A percentile compares a stretch with the other conserved stretches of the same genome.
Conservation (phyloP, 2,113 vertebrate genomes). For the Murina feae region DNA sequence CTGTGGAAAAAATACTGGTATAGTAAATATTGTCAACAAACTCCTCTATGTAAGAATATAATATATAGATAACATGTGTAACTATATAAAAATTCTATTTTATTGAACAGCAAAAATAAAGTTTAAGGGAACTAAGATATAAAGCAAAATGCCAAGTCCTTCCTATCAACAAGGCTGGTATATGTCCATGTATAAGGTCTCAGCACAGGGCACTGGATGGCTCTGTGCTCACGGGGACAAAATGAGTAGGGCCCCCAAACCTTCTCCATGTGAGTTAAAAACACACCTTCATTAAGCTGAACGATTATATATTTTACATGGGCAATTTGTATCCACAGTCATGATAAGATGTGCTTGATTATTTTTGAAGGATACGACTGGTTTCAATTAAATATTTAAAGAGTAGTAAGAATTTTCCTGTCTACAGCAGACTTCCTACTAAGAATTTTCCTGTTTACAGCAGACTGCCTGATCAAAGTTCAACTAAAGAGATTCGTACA, state of each 20-base stretch:
- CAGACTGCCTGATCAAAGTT: neutral
- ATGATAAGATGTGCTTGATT: neutral
- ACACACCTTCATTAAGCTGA: neutral
- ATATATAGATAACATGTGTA: neutral
- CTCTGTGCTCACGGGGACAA: neutral
- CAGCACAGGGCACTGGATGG: neutral
- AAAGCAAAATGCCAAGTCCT: neutral
- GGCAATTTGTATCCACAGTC: neutral
- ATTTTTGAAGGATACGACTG: neutral
- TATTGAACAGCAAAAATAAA: neutral
- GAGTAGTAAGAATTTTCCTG: neutral
- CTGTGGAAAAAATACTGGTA: neutral
- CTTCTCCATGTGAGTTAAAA: neutral
- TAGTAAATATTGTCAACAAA: neutral
- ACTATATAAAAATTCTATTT: neutral
- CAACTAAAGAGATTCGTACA: neutral
- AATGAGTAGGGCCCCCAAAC: neutral
- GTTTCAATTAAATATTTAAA: conserved; percentile 9
- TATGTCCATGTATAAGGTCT: neutral
- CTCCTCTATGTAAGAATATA: neutral
- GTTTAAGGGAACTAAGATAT: neutral
- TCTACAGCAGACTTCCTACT: neutral
- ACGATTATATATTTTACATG: neutral
- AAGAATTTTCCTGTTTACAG: neutral
- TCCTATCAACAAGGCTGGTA: neutral